Evolutionary conservation across 1,140 invertebrate genomes (phyloP), one percentile per base, ranked within the genome.

Genomic region (Drosophila insularis): DNA sequence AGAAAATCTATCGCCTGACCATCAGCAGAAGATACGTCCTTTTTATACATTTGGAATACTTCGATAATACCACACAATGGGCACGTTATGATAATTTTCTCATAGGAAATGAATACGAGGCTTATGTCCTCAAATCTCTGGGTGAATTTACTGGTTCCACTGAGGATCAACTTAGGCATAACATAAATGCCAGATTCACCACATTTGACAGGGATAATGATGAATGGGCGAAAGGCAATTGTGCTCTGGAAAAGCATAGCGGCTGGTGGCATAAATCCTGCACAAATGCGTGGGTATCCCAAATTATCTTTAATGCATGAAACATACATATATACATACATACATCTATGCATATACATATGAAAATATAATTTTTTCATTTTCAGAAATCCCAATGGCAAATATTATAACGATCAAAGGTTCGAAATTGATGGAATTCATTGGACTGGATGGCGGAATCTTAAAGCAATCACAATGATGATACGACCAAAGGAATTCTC

Each of bases 31-130:
- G 17, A 58, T 35, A 32, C 35, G 55, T 37, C 14, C 55, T 58
- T 32, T 37, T 19, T 19, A 35, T 58, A 35, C 55, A 37, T 11
- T 19, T 58, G 55, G 55, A 37, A 58, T 58, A 58, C 35, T 58
- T 58, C 8, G 32, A 58, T 58, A 19, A 8, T 6, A 58, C 43
- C 10, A 58, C 10, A 11, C 14, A 21, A 50, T 50, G 43, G 43
- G 43, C 31, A 58, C 55, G 31, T 19, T 58, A 58, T 37, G 55
- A 58, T 13, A 35, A 58, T 37, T 58, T 58, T 27, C 55, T 32
- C 3, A 58, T 58, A 11, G 55, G 55, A 2, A 35, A 17, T 19
- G 31, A 35, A 35, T 7, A 32, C 7, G 31, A 19, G 31, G 55
- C 14, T 13, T 58, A 37, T 37, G n/a, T 58, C 1, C 31, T 58